Conservation (phyloP, 2,797 vertebrate genomes). For the Monodelphis domestica region DNA sequence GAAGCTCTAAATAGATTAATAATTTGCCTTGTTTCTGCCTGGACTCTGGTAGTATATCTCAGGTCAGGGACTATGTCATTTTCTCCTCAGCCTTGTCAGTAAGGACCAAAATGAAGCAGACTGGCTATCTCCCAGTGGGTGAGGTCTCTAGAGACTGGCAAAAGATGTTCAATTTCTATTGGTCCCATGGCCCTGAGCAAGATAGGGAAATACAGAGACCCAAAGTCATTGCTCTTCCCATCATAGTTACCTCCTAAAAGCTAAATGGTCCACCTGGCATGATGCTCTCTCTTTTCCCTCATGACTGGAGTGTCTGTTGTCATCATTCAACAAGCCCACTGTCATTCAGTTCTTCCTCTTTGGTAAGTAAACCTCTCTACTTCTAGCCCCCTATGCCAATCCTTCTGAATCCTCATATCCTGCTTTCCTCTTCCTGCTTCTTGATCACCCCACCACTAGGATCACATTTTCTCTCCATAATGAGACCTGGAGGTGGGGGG, state of each 20-base stretch:
- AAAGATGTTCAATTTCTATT: background rate
- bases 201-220: background rate
- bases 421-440: background rate
- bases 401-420: background rate
- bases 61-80: background rate
- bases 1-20: background rate
- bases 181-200: background rate
- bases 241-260: background rate
- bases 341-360: background rate
- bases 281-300: background rate
- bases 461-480: background rate
- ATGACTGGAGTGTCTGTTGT: background rate
- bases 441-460: background rate
- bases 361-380: background rate
- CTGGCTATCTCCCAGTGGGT: background rate
- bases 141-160: background rate
- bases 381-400: background rate
- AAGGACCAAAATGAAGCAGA: background rate
- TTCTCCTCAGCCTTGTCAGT: background rate
- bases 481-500: background rate
- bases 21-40: background rate
- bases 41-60: background rate
- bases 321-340: background rate
- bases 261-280: background rate
- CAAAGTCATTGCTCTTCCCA: background rate